A percentile compares a stretch with the other conserved stretches of the same genome.
phyloP scores from a whole-genome alignment of 2,797 vertebrate species.

The Labeo calbasu region DNA sequence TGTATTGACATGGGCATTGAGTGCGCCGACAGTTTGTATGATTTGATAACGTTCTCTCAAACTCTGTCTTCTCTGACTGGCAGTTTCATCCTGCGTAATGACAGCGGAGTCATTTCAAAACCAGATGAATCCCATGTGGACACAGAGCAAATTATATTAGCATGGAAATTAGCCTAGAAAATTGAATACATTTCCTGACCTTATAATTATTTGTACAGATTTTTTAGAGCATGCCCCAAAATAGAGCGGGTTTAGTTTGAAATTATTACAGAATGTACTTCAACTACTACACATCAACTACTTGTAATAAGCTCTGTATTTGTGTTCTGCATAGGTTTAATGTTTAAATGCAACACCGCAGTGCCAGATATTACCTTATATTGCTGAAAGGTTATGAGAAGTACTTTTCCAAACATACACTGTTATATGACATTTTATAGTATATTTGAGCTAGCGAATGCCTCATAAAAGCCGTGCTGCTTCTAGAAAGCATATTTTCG shows the following conservation, averaged over 20 bases:
- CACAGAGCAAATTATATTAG: slow-evolving; percentile 57
- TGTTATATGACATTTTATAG: slow-evolving; percentile 31
- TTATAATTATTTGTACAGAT: slow-evolving; percentile 59
- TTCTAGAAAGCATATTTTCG: slow-evolving; percentile 45
- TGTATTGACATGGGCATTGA: slow-evolving; percentile 27
- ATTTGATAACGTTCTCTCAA: slow-evolving; percentile 26
- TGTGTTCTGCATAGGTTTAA: slow-evolving; percentile 14
- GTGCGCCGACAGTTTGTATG: neutral
- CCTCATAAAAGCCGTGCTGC: slow-evolving; percentile 27
- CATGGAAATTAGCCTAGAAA: slow-evolving; percentile 63
- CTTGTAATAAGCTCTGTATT: neutral
- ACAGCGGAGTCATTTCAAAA: slow-evolving; percentile 45
- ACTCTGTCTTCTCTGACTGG: slow-evolving; percentile 41
- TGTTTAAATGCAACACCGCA: neutral
- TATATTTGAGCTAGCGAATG: slow-evolving; percentile 8
- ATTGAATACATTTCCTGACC: slow-evolving; percentile 61
- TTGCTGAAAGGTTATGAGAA: slow-evolving; percentile 16
- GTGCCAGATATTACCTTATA: neutral
- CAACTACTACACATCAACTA: neutral
- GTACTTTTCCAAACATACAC: slow-evolving; percentile 21
- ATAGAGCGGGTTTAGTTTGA: slow-evolving; percentile 34
- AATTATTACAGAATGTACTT: slow-evolving; percentile 16
- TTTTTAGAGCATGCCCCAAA: slow-evolving; percentile 57
- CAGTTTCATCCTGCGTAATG: slow-evolving; percentile 49
- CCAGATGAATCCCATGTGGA: slow-evolving; percentile 53